Percentiles rank a stretch among this genome's conserved stretches.
Evolutionary conservation across 2,113 vertebrate genomes (phyloP).

Genomic region (Oxyruncus cristatus): DNA sequence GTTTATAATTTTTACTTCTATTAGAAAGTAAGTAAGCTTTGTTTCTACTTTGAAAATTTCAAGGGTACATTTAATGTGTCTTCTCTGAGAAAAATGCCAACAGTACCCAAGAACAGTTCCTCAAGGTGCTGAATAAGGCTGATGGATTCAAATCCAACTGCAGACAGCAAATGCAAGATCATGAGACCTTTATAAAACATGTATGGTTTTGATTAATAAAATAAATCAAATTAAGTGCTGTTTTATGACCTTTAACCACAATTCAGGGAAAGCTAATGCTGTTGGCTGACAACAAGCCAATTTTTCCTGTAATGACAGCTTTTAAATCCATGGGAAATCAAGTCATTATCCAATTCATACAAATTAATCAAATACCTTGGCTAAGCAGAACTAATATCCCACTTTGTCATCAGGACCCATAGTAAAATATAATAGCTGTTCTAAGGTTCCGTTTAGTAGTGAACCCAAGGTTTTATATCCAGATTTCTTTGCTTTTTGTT

Average conservation of each 20-base stretch:
- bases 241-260: constrained; percentile 49
- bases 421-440: constrained; percentile 21
- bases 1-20: background rate
- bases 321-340: constrained; percentile 38
- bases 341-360: constrained; percentile 40
- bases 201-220: constrained; percentile 51
- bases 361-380: constrained; percentile 49
- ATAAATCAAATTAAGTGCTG: constrained; percentile 60
- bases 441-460: background rate
- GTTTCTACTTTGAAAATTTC: background rate
- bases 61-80: background rate
- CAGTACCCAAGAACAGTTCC: background rate
- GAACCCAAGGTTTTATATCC: background rate
- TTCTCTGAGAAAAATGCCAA: background rate
- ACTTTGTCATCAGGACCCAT: background rate
- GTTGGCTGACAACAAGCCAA: constrained; percentile 43
- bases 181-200: constrained; percentile 39
- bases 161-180: constrained; percentile 9
- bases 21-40: background rate
- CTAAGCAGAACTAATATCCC: constrained; percentile 39
- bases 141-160: background rate
- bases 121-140: background rate
- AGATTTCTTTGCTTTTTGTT: background rate
- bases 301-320: constrained; percentile 42
- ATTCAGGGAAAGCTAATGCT: constrained; percentile 32